phyloP scores from a whole-genome alignment of 1,140 invertebrate genomes.

The Copidosoma floridanum region DNA sequence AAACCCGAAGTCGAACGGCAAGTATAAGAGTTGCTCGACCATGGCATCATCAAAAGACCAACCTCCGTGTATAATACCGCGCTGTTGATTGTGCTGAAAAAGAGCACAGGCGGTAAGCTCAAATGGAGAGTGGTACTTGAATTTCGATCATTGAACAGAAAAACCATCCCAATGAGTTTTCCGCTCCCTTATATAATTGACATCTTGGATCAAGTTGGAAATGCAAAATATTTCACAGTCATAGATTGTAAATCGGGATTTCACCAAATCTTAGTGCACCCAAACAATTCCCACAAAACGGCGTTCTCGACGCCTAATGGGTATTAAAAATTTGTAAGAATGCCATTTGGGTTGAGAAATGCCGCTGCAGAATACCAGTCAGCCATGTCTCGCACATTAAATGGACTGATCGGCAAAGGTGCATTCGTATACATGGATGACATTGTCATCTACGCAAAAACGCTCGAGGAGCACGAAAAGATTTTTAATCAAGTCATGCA shows the following conservation, averaged over 20 bases:
- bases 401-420: slow-evolving; percentile 35
- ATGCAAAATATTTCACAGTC: slow-evolving; percentile 40
- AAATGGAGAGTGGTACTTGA: background rate
- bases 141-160: background rate
- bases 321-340: too few species aligned
- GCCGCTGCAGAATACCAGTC: slow-evolving; percentile 37
- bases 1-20: slow-evolving; percentile 35
- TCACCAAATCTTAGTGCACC: slow-evolving; percentile 34
- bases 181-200: slow-evolving; percentile 29
- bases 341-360: too few species aligned
- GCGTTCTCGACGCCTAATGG: too few species aligned
- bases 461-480: slow-evolving; percentile 10
- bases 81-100: background rate
- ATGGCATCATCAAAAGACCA: slow-evolving; percentile 41
- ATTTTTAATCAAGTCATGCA: background rate
- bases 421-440: slow-evolving; percentile 27
- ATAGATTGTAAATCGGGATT: too few species aligned
- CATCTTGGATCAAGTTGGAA: slow-evolving; percentile 40
- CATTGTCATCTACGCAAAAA: too few species aligned
- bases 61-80: slow-evolving; percentile 21
- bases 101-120: background rate
- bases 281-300: slow-evolving; percentile 37
- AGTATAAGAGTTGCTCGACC: slow-evolving; percentile 34
- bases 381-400: slow-evolving; percentile 44
- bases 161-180: too few species aligned